Conservation (phyloP, 2,113 vertebrate genomes). For the Pipa parva region DNA sequence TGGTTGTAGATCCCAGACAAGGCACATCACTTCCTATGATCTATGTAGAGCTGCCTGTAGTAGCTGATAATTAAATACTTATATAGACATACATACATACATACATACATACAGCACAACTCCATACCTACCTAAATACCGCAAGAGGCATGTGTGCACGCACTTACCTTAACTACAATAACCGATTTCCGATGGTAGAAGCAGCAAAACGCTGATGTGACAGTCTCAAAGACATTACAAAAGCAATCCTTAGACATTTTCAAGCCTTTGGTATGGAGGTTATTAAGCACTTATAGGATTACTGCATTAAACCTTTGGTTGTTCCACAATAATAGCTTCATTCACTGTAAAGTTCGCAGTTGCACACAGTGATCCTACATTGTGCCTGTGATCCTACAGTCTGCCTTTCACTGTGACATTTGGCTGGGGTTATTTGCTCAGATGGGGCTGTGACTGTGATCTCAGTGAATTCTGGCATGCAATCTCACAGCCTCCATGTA, state of each 20-base stretch:
- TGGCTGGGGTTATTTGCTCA: constrained; percentile 46
- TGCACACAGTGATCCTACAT: constrained; percentile 22
- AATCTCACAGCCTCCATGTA: constrained; percentile 61
- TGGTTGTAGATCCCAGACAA: too few species aligned
- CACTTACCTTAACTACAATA: constrained; percentile 81
- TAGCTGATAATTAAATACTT: too few species aligned
- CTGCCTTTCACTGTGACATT: constrained; percentile 27
- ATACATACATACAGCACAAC: background rate
- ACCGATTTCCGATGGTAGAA: constrained; percentile 87
- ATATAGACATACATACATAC: too few species aligned
- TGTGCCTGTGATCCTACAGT: constrained; percentile 23
- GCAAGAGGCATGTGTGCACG: too few species aligned
- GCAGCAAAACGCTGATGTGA: constrained; percentile 86
- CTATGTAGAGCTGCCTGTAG: too few species aligned
- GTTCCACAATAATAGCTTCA: constrained; percentile 20
- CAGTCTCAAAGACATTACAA: constrained; percentile 65
- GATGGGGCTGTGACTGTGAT: constrained; percentile 57
- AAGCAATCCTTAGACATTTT: constrained; percentile 82
- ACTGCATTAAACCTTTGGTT: constrained; percentile 5
- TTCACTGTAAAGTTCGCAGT: constrained; percentile 9
- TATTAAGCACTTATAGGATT: constrained; percentile 32
- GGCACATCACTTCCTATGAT: too few species aligned
- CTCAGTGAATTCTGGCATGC: constrained; percentile 51
- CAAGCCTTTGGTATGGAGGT: constrained; percentile 3
- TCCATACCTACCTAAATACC: too few species aligned